Conservation (phyloP, 2,113 vertebrate species). For the Caloenas nicobarica region DNA sequence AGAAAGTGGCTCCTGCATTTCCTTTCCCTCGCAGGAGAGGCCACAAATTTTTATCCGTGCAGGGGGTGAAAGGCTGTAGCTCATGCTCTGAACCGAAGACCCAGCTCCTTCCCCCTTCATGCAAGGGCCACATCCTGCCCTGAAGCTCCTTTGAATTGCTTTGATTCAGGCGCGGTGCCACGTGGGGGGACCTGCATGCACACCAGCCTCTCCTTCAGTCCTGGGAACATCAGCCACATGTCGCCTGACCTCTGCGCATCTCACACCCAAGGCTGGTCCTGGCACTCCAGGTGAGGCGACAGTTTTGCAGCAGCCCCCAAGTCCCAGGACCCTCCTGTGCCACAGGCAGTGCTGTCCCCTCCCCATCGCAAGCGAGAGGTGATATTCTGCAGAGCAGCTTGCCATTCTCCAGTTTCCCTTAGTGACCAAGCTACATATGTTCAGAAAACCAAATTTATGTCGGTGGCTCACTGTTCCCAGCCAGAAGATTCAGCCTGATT, state of each 20-base stretch:
- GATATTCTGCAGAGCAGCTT: slow-evolving; percentile 47
- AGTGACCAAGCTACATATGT: slow-evolving; percentile 67
- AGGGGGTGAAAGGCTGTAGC: neutral
- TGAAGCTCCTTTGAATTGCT: neutral
- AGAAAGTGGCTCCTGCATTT: accelerated
- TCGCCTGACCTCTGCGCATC: neutral
- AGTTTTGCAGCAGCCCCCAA: neutral
- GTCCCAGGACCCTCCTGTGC: neutral
- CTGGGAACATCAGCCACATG: accelerated
- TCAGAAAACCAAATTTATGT: slow-evolving; percentile 71
- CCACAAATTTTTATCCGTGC: neutral
- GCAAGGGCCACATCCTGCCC: neutral
- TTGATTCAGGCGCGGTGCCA: too few relatives aligned
- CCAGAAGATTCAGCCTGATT: slow-evolving; percentile 60
- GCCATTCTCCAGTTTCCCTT: slow-evolving; percentile 56
- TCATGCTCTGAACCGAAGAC: neutral
- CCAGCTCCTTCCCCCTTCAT: neutral
- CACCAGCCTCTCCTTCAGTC: neutral
- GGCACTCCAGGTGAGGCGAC: accelerated
- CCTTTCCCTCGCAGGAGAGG: neutral
- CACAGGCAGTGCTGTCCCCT: accelerated
- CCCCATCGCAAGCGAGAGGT: neutral
- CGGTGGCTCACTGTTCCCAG: slow-evolving; percentile 30
- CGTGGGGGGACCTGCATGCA: accelerated
- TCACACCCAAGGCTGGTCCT: neutral